Conservation (phyloP, 2,797 vertebrate genomes). For the Simalia tracyae region DNA sequence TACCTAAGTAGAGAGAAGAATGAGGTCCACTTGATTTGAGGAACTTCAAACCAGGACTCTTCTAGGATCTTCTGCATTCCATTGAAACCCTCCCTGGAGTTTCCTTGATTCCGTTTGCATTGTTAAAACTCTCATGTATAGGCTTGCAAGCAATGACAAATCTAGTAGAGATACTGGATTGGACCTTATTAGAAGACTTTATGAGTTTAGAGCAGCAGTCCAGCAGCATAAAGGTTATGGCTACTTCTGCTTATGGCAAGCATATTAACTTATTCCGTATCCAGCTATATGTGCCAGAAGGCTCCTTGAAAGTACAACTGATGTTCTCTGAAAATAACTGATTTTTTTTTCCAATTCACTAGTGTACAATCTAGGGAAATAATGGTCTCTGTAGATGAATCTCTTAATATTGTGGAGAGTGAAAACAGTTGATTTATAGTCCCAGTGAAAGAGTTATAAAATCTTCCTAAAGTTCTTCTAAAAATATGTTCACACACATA, state of each 20-base stretch:
- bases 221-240: neutral
- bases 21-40: neutral
- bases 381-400: conserved; percentile 48
- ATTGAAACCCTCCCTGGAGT: neutral
- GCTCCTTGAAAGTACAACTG: conserved; percentile 57
- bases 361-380: conserved; percentile 61
- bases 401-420: conserved; percentile 59
- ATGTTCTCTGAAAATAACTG: conserved; percentile 61
- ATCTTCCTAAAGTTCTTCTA: conserved; percentile 55
- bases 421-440: conserved; percentile 65
- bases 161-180: neutral
- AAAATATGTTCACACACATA: conserved; percentile 49
- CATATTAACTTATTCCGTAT: conserved; percentile 34
- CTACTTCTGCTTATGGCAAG: neutral
- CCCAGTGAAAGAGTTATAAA: conserved; percentile 61
- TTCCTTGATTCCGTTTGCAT: neutral
- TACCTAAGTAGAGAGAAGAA: neutral
- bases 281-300: conserved; percentile 52
- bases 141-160: neutral
- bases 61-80: neutral
- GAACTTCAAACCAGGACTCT: neutral
- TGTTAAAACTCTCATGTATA: neutral
- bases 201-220: neutral
- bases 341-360: conserved; percentile 52
- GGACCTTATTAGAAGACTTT: neutral